Conservation (phyloP, 2,888 invertebrate species). For the Acanthoscelides obtectus region DNA sequence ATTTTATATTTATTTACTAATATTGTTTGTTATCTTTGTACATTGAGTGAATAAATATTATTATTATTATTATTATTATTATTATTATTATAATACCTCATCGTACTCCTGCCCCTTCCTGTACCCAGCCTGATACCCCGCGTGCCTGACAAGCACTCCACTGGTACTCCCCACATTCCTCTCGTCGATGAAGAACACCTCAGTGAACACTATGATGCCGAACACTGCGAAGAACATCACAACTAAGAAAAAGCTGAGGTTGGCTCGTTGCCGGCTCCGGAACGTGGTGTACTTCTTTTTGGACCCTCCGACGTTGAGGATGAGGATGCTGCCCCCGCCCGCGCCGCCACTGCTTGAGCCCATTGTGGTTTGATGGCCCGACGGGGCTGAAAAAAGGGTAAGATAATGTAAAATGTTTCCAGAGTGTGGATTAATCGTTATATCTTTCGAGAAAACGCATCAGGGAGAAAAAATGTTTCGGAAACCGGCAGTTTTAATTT, state of each 20-base stretch:
- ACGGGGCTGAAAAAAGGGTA: neutral
- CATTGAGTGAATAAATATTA: too few relatives aligned
- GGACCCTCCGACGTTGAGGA: slow-evolving; percentile 9
- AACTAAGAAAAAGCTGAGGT: slow-evolving; percentile 86
- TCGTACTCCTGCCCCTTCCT: slow-evolving; percentile 36
- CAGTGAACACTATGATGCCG: slow-evolving; percentile 81
- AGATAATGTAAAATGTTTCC: too few relatives aligned
- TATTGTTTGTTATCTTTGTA: too few relatives aligned
- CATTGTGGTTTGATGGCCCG: slow-evolving; percentile 24
- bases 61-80: too few relatives aligned
- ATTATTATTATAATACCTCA: neutral
- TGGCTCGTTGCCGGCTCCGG: slow-evolving; percentile 71
- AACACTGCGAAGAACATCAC: slow-evolving; percentile 88
- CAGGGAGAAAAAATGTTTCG: too few relatives aligned
- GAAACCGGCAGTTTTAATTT: too few relatives aligned
- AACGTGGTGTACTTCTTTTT: slow-evolving; percentile 38
- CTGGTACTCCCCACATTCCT: slow-evolving; percentile 50
- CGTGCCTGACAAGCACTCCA: slow-evolving; percentile 52
- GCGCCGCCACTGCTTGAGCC: slow-evolving; percentile 39
- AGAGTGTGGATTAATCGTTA: too few relatives aligned
- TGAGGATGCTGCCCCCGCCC: slow-evolving; percentile 24
- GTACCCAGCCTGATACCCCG: slow-evolving; percentile 48
- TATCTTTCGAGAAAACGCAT: too few relatives aligned
- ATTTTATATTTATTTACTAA: too few relatives aligned
- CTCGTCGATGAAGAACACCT: slow-evolving; percentile 69